Percentiles rank a stretch among this genome's conserved stretches.
phyloP scores from a whole-genome alignment of 2,888 invertebrate species.

The Drosophila mercatorum region DNA sequence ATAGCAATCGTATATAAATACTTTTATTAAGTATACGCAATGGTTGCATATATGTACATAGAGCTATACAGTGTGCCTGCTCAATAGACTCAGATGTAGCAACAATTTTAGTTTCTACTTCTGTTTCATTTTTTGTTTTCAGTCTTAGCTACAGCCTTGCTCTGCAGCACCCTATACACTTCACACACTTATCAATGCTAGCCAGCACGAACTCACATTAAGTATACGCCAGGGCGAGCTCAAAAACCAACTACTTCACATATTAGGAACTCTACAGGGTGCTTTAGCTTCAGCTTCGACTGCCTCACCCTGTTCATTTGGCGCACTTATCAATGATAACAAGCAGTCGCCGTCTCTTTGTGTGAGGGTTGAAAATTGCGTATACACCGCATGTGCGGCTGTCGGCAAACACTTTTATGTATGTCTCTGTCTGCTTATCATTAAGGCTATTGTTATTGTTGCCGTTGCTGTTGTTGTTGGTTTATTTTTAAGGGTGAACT shows the following conservation, averaged over 20 bases:
- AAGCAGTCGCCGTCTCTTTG: constrained; percentile 43
- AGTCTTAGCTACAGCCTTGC: not conserved
- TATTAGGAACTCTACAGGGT: constrained; percentile 25
- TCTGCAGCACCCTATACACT: not conserved
- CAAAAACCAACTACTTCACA: too few species aligned
- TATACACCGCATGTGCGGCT: constrained; percentile 51
- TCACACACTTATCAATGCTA: not conserved
- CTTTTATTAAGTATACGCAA: not conserved
- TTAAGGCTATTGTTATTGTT: constrained; percentile 44
- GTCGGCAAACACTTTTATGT: constrained; percentile 28
- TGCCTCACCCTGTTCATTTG: constrained; percentile 62
- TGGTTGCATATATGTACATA: not conserved
- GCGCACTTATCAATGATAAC: constrained; percentile 74
- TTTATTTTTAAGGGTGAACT: not conserved
- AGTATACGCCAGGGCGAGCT: not conserved
- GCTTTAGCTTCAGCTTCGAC: constrained; percentile 2
- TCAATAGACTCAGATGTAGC: too few species aligned
- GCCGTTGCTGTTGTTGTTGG: not conserved
- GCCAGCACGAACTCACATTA: not conserved
- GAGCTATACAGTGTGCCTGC: not conserved
- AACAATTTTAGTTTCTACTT: too few species aligned
- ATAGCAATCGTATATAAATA: not conserved
- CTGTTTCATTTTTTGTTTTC: not conserved
- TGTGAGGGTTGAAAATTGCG: constrained; percentile 73
- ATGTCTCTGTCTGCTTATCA: constrained; percentile 33